Evolutionary conservation across 2,113 vertebrate genomes (phyloP).

Genomic region (Brachyistius frenatus): DNA sequence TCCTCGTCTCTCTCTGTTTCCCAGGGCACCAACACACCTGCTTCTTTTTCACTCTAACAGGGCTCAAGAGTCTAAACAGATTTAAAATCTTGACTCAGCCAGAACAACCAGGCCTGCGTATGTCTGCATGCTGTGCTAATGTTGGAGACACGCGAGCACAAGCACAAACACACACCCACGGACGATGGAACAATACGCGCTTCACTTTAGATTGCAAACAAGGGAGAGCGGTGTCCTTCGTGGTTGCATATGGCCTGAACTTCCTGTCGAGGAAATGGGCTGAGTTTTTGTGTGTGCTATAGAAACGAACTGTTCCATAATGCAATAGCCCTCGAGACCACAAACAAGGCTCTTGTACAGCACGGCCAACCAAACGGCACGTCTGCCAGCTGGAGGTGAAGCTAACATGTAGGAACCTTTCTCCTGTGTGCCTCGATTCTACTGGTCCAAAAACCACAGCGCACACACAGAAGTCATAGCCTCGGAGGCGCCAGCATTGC

Average conservation of each 20-base stretch:
- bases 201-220: constrained; percentile 58
- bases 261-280: constrained; percentile 61
- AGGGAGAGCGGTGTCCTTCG: constrained; percentile 48
- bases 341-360: constrained; percentile 47
- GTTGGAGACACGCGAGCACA: constrained; percentile 27
- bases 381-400: constrained; percentile 50
- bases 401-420: constrained; percentile 49
- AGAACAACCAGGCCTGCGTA: constrained; percentile 19
- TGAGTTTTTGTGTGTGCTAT: constrained; percentile 18
- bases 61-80: constrained; percentile 18
- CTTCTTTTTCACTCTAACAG: not conserved
- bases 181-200: constrained; percentile 39
- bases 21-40: constrained; percentile 10
- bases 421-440: constrained; percentile 26
- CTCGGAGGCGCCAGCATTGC: constrained; percentile 52
- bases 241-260: constrained; percentile 50
- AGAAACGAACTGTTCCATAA: constrained; percentile 54
- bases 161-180: constrained; percentile 44
- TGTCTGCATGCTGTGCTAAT: constrained; percentile 51
- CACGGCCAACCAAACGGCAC: constrained; percentile 21
- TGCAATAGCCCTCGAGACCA: constrained; percentile 47
- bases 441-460: constrained; percentile 51
- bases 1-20: constrained; percentile 15
- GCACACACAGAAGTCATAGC: constrained; percentile 39
- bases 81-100: constrained; percentile 35